Conservation (phyloP, 2,113 vertebrate species). For the Pygathrix nemaeus region DNA sequence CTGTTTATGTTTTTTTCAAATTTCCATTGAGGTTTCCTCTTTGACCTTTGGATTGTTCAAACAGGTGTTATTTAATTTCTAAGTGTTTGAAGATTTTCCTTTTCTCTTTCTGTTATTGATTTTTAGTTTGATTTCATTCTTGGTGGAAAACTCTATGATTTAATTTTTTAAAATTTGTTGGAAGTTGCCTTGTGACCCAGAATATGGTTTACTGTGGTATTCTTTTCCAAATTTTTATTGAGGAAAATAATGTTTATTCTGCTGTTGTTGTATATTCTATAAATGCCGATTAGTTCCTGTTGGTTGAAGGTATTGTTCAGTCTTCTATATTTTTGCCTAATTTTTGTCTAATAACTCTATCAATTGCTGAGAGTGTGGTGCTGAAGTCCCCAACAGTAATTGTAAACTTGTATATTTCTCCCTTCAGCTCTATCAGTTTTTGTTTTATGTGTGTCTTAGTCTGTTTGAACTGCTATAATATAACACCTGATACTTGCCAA, state of each 20-base stretch:
- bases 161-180: neutral
- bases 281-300: neutral
- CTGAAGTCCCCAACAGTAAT: neutral
- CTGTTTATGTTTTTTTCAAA: neutral
- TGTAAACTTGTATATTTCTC: neutral
- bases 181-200: neutral
- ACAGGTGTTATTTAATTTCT: neutral
- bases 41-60: neutral
- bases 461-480: neutral
- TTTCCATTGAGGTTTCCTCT: neutral
- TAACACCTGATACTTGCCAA: neutral
- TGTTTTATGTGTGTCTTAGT: neutral
- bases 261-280: neutral
- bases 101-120: neutral
- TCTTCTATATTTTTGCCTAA: neutral
- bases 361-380: neutral
- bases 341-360: neutral
- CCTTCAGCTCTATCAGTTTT: neutral
- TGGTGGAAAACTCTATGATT: neutral
- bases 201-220: neutral
- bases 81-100: neutral
- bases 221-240: too few species aligned
- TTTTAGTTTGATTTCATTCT: neutral
- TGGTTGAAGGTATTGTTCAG: neutral
- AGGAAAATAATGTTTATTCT: neutral